Percentiles rank a stretch among this genome's conserved stretches.
Conservation (phyloP, 2,888 invertebrate genomes). For the Eristalis pertinax region DNA sequence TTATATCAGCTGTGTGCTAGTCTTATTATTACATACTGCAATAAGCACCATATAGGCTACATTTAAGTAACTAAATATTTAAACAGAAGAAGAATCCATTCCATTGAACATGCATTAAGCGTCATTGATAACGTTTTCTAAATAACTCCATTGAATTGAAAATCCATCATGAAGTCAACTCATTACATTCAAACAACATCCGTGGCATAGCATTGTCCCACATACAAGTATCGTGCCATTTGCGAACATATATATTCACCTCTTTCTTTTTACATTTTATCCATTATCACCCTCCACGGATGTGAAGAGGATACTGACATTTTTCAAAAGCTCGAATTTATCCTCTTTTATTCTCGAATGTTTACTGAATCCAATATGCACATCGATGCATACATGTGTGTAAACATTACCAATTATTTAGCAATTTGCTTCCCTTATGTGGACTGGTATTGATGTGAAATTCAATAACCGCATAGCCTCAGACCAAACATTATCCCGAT, state of each 20-base stretch:
- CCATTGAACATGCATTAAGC: background rate
- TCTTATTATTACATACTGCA: no score
- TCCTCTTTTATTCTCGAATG: background rate
- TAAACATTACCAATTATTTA: constrained; percentile 36
- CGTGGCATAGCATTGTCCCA: background rate
- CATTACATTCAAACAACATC: background rate
- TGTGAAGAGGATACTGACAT: background rate
- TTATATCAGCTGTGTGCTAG: no score
- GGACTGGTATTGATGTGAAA: constrained; percentile 17
- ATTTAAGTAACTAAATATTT: no score
- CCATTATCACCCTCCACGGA: background rate
- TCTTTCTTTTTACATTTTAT: background rate
- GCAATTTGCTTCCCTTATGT: constrained; percentile 36
- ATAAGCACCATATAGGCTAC: no score
- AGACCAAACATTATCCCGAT: constrained; percentile 31
- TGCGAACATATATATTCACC: background rate
- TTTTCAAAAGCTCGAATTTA: background rate
- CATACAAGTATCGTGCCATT: background rate
- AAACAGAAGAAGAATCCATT: background rate
- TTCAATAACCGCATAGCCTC: constrained; percentile 31
- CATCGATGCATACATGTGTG: background rate
- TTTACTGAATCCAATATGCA: background rate
- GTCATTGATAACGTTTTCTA: background rate
- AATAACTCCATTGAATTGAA: background rate
- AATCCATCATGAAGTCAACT: background rate